A percentile compares a stretch with the other conserved stretches of the same genome.
Conservation (phyloP, 2,113 vertebrate species). For the Larimichthys polyactis region DNA sequence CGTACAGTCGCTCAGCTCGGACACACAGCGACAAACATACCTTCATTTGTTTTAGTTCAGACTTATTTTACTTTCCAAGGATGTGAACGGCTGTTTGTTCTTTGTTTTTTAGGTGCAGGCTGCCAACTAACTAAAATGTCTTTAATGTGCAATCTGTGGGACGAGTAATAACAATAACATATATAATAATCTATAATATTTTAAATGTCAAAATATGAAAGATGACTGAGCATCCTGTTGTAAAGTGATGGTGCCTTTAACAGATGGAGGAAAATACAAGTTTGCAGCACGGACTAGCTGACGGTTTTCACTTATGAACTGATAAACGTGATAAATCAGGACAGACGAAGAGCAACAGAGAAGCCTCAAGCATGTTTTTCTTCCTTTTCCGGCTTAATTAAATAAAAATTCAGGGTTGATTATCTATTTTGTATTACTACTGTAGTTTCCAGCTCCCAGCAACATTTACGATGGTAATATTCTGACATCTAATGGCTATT, state of each 20-base stretch:
- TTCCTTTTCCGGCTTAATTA: neutral
- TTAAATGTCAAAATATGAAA: constrained; percentile 39
- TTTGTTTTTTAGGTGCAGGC: neutral
- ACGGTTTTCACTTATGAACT: neutral
- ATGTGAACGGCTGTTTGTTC: constrained; percentile 54
- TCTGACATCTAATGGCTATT: constrained; percentile 60
- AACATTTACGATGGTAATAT: constrained; percentile 17
- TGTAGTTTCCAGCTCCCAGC: neutral
- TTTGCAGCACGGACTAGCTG: constrained; percentile 6
- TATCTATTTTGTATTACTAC: neutral
- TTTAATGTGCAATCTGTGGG: constrained; percentile 74
- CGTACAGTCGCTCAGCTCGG: neutral
- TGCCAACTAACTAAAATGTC: constrained; percentile 48
- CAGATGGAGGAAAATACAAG: neutral
- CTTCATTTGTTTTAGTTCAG: constrained; percentile 38
- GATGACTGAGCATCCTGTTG: neutral
- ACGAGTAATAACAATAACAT: constrained; percentile 62
- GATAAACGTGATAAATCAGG: constrained; percentile 3
- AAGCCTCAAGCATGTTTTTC: neutral
- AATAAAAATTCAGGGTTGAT: constrained; percentile 1
- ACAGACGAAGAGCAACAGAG: neutral
- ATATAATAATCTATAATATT: constrained; percentile 47
- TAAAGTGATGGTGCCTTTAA: neutral
- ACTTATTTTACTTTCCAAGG: constrained; percentile 53
- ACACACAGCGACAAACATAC: constrained; percentile 33